These are phyloP conservation scores for Rhadina sibilatrix DNA, from an alignment of 2,113 vertebrate species.

Conservation along the genomic window DNA sequence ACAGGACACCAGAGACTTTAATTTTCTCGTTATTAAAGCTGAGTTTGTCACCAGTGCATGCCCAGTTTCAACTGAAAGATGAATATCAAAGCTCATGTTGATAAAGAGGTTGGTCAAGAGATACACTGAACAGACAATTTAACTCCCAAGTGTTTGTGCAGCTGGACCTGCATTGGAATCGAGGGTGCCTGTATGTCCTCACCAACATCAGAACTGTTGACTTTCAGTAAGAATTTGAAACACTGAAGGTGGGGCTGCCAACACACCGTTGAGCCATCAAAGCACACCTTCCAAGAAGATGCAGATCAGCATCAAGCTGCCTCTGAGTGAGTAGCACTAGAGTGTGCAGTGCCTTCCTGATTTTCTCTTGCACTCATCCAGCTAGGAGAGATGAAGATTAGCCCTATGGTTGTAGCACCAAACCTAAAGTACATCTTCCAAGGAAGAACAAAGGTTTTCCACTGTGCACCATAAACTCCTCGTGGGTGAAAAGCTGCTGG, in stretches of 20 bases:
- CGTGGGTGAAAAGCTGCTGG: not conserved
- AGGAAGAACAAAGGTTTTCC: not conserved
- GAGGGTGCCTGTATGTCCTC: rapidly evolving
- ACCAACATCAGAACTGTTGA: not conserved
- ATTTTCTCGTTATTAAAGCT: not conserved
- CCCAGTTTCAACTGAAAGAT: not conserved
- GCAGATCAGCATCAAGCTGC: not conserved
- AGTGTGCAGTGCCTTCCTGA: not conserved
- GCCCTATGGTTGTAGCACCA: not conserved
- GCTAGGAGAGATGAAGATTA: not conserved
- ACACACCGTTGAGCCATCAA: rapidly evolving
- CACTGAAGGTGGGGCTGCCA: not conserved
- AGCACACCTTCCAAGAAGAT: rapidly evolving
- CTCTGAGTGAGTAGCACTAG: not conserved
- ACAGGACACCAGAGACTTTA: not conserved
- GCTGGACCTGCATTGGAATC: not conserved
- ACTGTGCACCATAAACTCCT: not conserved
- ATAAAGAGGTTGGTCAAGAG: not conserved
- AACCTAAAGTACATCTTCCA: not conserved
- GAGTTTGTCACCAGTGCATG: not conserved
- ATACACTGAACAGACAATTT: not conserved
- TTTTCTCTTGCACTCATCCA: not conserved
- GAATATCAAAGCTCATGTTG: not conserved
- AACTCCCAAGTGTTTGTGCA: not conserved
- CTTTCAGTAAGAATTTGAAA: not conserved